Evolutionary conservation across 2,888 invertebrate species (phyloP).

Genomic region (Campoletis raptor): DNA sequence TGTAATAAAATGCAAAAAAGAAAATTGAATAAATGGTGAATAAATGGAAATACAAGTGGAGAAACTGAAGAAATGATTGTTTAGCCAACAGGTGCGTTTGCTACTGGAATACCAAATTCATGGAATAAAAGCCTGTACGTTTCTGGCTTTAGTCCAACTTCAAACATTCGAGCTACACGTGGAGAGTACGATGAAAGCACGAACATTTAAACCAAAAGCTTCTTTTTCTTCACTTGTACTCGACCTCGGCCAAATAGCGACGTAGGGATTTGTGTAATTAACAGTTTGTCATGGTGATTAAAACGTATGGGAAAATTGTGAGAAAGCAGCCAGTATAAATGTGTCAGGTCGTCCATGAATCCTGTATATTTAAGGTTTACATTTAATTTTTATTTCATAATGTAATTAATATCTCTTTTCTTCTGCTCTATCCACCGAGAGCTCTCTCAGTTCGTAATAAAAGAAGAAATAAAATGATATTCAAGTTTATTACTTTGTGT

Average conservation of each 20-base stretch:
- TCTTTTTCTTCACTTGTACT: conserved; percentile 3
- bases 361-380: not conserved
- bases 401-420: conserved; percentile 9
- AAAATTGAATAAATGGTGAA: conserved; percentile 36
- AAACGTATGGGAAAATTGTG: conserved; percentile 13
- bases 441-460: conserved; percentile 1
- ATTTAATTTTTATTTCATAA: not conserved
- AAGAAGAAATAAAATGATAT: not conserved
- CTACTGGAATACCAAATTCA: conserved; percentile 57
- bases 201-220: conserved; percentile 43
- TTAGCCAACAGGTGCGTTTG: conserved; percentile 67
- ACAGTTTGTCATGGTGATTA: conserved; percentile 60
- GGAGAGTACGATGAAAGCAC: conserved; percentile 42
- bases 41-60: conserved; percentile 36
- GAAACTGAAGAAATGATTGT: conserved; percentile 49
- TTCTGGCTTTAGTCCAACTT: conserved; percentile 63
- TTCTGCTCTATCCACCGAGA: not conserved
- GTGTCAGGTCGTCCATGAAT: not conserved
- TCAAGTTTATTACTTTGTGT: conserved; percentile 16
- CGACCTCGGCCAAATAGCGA: conserved; percentile 5
- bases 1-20: conserved; percentile 18
- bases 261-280: conserved; percentile 52
- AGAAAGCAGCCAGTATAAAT: conserved; percentile 17
- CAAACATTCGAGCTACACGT: conserved; percentile 46
- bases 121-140: conserved; percentile 52